Conservation (phyloP, 2,113 vertebrate species). For the Bungarus multicinctus region DNA sequence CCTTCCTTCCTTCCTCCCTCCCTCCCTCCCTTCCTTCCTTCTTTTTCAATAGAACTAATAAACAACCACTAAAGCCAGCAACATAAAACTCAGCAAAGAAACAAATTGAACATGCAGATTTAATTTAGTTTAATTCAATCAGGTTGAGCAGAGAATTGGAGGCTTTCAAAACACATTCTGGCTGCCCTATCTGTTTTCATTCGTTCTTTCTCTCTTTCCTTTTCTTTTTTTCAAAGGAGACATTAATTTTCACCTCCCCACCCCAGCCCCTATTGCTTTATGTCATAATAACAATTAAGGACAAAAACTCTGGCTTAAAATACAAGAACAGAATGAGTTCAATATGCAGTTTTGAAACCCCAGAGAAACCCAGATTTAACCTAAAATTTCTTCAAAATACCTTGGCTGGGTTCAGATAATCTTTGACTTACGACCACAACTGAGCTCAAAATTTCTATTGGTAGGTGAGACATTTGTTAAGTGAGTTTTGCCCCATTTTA, state of each 20-base stretch:
- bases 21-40: neutral
- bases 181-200: neutral
- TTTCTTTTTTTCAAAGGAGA: neutral
- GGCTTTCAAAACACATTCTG: neutral
- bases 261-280: neutral
- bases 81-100: neutral
- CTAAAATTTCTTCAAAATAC: neutral
- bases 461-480: neutral
- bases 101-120: neutral
- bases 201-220: neutral
- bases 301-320: neutral
- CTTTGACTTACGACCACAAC: neutral
- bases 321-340: neutral
- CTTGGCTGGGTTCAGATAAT: neutral
- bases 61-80: neutral
- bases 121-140: neutral
- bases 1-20: neutral
- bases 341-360: neutral
- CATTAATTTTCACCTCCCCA: neutral
- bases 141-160: neutral
- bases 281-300: neutral
- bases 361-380: neutral
- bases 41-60: neutral
- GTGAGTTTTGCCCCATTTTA: neutral
- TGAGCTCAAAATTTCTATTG: neutral